Evolutionary conservation across 2,797 vertebrate genomes (phyloP), one percentile per base, ranked within the genome.

Genomic region (Melanotaenia parkinsoni): DNA sequence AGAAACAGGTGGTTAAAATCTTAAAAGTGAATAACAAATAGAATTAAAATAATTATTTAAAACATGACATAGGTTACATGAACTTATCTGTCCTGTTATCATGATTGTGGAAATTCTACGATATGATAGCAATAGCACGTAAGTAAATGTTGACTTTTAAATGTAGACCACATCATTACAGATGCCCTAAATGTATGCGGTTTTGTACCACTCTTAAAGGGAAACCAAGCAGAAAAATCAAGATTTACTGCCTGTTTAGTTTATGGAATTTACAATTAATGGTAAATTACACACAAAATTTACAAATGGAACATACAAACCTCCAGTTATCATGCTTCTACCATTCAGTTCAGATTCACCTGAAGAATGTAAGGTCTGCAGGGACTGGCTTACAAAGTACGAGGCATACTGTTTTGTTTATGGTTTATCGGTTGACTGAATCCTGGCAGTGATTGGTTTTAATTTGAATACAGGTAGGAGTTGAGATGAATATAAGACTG

Each of bases 221-320:
- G 50, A 74, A 72, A 74, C 58, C 35, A 57, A 73, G 45, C 58
- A 61, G 47, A 70, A 38, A 74, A 86, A 84, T 79, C 28, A n/a
- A 67, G 47, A 82, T 84, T 80, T 82, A 76, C 58, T 69, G 70
- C 63, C 14, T 40, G 73, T 69, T 62, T 40, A 76, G 22, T 50
- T 58, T 26, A 11, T 63, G 60, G 38, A 72, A 74, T 67, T 59
- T 57, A 30, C 40, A 72, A 62, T 47, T 60, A 56, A 77, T 35
- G 54, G 45, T 61, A 53, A 50, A 74, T 76, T 50, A 45, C 12
- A 76, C 35, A 67, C 28, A 47, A 67, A 30, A 71, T 64, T 1
- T 51, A 62, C 32, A 59, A 64, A 75, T 67, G 50, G 1, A 76
- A 74, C 14, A 22, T 70, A 20, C 20, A 59, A 63, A 73, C 61